phyloP scores from a whole-genome alignment of 2,888 invertebrate species.

The Drosophila infuscata region DNA sequence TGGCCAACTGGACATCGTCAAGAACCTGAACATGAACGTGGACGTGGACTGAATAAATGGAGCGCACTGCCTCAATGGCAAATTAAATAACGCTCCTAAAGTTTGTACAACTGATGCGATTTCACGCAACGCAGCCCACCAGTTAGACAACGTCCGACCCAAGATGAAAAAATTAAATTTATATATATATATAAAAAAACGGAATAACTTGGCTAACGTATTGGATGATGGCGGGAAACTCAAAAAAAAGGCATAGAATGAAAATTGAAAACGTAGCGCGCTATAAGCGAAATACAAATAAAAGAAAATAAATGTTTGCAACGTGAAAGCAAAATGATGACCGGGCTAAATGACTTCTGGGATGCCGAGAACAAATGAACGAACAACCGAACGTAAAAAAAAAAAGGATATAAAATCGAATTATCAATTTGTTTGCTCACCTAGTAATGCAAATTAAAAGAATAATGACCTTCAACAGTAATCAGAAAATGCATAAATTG shows the following conservation, averaged over 20 bases:
- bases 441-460: constrained; percentile 10
- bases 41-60: constrained; percentile 68
- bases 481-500: constrained; percentile 5
- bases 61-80: constrained; percentile 78
- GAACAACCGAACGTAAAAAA: constrained; percentile 22
- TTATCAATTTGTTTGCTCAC: constrained; percentile 21
- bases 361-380: constrained; percentile 64
- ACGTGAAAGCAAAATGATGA: constrained; percentile 39
- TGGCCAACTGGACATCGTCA: constrained; percentile 30
- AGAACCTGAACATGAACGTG: constrained; percentile 24
- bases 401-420: constrained; percentile 13
- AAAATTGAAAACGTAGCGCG: constrained; percentile 62
- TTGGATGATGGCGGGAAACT: constrained; percentile 11
- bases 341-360: constrained; percentile 47
- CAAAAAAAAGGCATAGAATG: constrained; percentile 39
- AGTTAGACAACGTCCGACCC: constrained; percentile 46
- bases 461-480: constrained; percentile 10
- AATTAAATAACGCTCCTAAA: constrained; percentile 80
- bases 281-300: constrained; percentile 59
- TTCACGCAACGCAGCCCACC: constrained; percentile 73
- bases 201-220: constrained; percentile 31
- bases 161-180: constrained; percentile 27
- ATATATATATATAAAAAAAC: constrained; percentile 8
- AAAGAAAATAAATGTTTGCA: constrained; percentile 36
- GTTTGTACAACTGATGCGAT: constrained; percentile 80